A percentile compares a stretch with the other conserved stretches of the same genome.
Evolutionary conservation across 2,888 invertebrate genomes (phyloP).

Genomic region (Tineola bisselliella): DNA sequence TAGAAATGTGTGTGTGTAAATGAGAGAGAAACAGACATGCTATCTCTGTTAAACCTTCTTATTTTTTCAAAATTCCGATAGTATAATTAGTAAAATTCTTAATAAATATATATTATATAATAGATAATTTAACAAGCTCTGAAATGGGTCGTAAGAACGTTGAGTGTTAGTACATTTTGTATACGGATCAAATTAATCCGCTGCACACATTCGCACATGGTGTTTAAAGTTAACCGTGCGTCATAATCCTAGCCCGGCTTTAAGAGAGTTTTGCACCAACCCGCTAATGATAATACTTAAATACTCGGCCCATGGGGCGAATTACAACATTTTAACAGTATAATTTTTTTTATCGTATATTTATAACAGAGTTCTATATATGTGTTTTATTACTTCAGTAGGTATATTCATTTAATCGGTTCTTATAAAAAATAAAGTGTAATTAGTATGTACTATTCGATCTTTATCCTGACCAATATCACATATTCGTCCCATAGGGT

Average conservation of each 20-base stretch:
- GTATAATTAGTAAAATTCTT: background rate
- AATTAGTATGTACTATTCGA: too few species aligned
- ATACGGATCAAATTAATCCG: constrained; percentile 7
- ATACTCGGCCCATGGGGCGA: background rate
- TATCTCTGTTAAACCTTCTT: too few species aligned
- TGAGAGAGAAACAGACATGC: too few species aligned
- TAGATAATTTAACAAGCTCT: background rate
- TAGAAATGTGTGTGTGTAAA: too few species aligned
- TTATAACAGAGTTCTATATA: too few species aligned
- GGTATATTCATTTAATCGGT: too few species aligned
- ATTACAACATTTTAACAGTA: background rate
- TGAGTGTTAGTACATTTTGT: background rate
- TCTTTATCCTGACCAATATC: too few species aligned
- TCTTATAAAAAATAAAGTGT: too few species aligned
- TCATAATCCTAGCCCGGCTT: constrained; percentile 16
- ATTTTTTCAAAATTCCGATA: too few species aligned
- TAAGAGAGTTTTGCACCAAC: constrained; percentile 8
- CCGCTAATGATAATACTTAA: background rate
- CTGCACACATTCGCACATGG: constrained; percentile 14
- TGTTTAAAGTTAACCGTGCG: constrained; percentile 16
- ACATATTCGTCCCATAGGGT: background rate
- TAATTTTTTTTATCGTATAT: too few species aligned
- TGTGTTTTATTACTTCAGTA: too few species aligned
- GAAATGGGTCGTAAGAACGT: background rate
- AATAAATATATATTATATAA: too few species aligned